These are phyloP conservation scores for Oligia fasciuncula DNA, from an alignment of 2,888 invertebrate species.

Conservation along the genomic window DNA sequence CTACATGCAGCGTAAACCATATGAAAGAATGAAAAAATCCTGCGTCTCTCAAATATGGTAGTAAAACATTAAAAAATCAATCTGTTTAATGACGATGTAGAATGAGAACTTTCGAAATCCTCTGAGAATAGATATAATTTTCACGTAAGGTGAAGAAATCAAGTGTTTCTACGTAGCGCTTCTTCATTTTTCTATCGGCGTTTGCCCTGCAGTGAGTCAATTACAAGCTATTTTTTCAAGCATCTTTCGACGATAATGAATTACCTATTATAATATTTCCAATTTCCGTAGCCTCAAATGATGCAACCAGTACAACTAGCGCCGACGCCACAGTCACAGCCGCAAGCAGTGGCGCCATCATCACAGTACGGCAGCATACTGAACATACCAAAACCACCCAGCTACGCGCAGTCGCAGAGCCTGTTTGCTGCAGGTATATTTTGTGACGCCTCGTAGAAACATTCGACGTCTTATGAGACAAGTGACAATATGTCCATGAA, in stretches of 20 bases:
- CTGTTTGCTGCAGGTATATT: constrained; percentile 49
- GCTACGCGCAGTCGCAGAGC: constrained; percentile 47
- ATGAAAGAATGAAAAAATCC: too few species aligned
- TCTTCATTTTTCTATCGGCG: too few species aligned
- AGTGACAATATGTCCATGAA: not conserved
- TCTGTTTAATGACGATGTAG: too few species aligned
- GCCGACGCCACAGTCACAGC: constrained; percentile 47
- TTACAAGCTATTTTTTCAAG: too few species aligned
- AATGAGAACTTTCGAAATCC: not conserved
- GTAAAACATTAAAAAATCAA: not conserved
- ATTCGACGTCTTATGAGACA: not conserved
- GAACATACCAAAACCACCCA: constrained; percentile 58
- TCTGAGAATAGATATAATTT: too few species aligned
- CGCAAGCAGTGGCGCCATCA: constrained; percentile 45
- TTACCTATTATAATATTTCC: too few species aligned
- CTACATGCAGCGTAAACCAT: too few species aligned
- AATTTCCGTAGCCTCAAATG: constrained; percentile 9
- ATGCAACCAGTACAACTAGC: constrained; percentile 40
- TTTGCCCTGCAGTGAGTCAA: too few species aligned
- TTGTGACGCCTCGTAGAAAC: not conserved
- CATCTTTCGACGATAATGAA: too few species aligned
- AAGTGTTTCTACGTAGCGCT: too few species aligned
- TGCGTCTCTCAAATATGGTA: not conserved
- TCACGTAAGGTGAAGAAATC: too few species aligned
- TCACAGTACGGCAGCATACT: constrained; percentile 54